Conservation (phyloP, 2,888 invertebrate species). For the Rotaria socialis region DNA sequence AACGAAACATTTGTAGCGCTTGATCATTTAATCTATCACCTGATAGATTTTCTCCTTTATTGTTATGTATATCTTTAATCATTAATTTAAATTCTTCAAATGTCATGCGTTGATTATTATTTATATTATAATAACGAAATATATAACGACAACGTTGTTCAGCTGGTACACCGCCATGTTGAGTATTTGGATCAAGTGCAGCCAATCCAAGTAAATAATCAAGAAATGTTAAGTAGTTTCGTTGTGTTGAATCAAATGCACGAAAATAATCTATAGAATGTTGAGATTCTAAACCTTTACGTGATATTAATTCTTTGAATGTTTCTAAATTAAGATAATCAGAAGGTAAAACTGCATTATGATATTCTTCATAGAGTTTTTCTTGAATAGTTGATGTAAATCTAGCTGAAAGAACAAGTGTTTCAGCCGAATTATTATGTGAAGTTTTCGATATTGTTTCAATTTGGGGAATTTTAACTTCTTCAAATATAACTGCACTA, state of each 20-base stretch:
- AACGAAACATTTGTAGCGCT: constrained; percentile 31
- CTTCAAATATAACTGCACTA: not conserved
- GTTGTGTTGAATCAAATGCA: constrained; percentile 31
- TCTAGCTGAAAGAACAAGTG: not conserved
- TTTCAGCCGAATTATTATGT: not conserved
- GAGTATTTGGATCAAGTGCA: constrained; percentile 67
- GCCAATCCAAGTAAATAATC: constrained; percentile 64
- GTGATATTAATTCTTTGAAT: not conserved
- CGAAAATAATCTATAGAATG: not conserved
- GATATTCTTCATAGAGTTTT: constrained; percentile 25
- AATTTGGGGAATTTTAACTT: not conserved
- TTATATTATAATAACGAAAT: constrained; percentile 63
- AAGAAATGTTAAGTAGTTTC: not conserved
- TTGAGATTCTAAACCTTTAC: not conserved
- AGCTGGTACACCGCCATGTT: constrained; percentile 67
- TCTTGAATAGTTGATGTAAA: not conserved
- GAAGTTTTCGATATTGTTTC: constrained; percentile 1
- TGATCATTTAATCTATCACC: not conserved
- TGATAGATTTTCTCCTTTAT: not conserved
- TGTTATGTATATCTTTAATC: not conserved
- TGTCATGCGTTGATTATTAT: constrained; percentile 58
- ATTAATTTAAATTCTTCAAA: constrained; percentile 64
- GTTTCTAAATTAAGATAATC: constrained; percentile 24
- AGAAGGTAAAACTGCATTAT: not conserved
- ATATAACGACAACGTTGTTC: constrained; percentile 71